Evolutionary conservation across 2,797 vertebrate species (phyloP).

Genomic region (Sebastes itinus): DNA sequence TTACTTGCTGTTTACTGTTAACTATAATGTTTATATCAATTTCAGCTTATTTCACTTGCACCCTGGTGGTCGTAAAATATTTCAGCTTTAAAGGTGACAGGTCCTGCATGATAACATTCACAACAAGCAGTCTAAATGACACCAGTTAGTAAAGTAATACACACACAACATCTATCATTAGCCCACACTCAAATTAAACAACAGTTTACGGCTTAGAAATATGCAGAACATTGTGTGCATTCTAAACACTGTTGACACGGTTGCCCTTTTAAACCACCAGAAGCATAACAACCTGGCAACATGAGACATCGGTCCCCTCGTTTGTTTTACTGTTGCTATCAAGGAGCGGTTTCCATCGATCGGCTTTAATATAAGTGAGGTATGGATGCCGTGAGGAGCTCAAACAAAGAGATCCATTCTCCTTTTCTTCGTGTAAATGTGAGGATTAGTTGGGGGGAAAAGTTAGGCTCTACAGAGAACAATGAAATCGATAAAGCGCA

Average conservation of each 20-base stretch:
- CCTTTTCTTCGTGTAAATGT: constrained; percentile 65
- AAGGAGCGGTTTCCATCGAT: constrained; percentile 54
- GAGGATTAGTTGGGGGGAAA: constrained; percentile 66
- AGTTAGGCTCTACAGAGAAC: constrained; percentile 70
- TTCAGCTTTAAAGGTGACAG: background rate
- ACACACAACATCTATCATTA: background rate
- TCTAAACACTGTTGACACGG: background rate
- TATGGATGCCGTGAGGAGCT: constrained; percentile 38
- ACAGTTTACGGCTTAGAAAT: background rate
- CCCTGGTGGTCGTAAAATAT: background rate
- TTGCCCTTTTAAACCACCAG: background rate
- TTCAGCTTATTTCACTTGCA: background rate
- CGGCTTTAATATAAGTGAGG: constrained; percentile 41
- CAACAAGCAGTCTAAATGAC: background rate
- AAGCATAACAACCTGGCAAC: constrained; percentile 6
- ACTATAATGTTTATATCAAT: background rate
- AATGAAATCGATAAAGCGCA: constrained; percentile 74
- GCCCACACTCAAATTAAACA: background rate
- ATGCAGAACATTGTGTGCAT: background rate
- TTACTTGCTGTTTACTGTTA: background rate
- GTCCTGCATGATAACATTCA: background rate
- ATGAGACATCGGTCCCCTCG: constrained; percentile 1
- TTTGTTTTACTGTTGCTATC: constrained; percentile 46
- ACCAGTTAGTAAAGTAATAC: background rate
- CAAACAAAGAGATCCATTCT: constrained; percentile 67